phyloP scores from a whole-genome alignment of 2,113 vertebrate species.

The Ibidorhyncha struthersii region DNA sequence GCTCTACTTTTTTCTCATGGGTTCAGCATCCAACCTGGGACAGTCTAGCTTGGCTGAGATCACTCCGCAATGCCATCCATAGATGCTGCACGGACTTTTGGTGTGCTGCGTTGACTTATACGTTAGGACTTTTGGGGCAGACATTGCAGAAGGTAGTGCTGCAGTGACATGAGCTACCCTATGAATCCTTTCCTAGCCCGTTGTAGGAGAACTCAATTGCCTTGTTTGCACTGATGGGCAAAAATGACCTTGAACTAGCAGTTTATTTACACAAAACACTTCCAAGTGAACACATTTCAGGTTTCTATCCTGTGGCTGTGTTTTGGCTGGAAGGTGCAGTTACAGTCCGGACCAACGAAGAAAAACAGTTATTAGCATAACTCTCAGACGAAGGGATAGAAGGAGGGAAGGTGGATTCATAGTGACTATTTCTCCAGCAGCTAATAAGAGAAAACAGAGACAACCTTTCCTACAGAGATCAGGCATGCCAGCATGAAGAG shows the following conservation, averaged over 20 bases:
- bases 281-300: not conserved
- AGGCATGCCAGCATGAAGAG: not conserved
- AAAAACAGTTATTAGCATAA: not conserved
- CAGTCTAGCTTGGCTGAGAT: not conserved
- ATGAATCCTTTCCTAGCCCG: not conserved
- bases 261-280: not conserved
- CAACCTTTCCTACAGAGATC: not conserved
- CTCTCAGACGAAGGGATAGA: not conserved
- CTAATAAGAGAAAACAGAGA: not conserved
- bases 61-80: not conserved
- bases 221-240: not conserved
- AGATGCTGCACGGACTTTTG: not conserved
- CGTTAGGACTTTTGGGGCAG: not conserved
- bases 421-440: not conserved
- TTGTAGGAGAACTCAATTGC: not conserved
- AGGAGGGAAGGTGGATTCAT: not conserved
- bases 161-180: not conserved
- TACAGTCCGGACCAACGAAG: not conserved
- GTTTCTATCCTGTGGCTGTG: not conserved
- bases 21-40: not conserved
- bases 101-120: not conserved
- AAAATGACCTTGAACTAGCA: not conserved
- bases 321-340: not conserved
- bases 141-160: accelerated
- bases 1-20: not conserved